phyloP scores from a whole-genome alignment of 2,888 invertebrate species.

The Pseudococcus viburni region DNA sequence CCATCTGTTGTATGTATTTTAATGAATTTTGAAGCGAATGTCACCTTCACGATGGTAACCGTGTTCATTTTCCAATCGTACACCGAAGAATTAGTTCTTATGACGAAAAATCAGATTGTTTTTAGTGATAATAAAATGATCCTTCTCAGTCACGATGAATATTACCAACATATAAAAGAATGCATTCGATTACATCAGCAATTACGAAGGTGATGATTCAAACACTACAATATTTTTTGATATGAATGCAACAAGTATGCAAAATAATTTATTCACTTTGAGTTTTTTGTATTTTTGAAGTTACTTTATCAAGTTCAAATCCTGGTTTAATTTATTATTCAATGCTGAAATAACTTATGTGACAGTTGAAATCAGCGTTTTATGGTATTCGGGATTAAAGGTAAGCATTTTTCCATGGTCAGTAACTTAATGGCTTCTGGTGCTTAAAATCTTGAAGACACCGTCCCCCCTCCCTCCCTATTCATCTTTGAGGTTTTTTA shows the following conservation, averaged over 20 bases:
- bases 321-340: not conserved
- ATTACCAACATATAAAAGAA: not conserved
- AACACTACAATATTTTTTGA: too few species aligned
- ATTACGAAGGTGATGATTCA: not conserved
- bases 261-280: not conserved
- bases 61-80: not conserved
- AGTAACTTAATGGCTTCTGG: too few species aligned
- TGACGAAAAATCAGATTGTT: not conserved
- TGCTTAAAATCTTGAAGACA: too few species aligned
- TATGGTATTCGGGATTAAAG: not conserved
- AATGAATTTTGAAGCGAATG: not conserved
- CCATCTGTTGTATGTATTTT: too few species aligned
- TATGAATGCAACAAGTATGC: too few species aligned
- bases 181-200: not conserved
- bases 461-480: too few species aligned
- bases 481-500: too few species aligned
- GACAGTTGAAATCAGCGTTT: not conserved
- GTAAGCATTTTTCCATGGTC: not conserved
- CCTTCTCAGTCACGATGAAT: not conserved
- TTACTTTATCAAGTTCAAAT: not conserved
- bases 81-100: not conserved
- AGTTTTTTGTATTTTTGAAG: not conserved
- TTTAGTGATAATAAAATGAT: not conserved
- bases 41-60: not conserved
- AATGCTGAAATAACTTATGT: constrained; percentile 2